A percentile compares a stretch with the other conserved stretches of the same genome.
These are phyloP conservation scores for Iselma pallidipennis DNA, from an alignment of 2,888 invertebrate genomes.

Conservation along the genomic window DNA sequence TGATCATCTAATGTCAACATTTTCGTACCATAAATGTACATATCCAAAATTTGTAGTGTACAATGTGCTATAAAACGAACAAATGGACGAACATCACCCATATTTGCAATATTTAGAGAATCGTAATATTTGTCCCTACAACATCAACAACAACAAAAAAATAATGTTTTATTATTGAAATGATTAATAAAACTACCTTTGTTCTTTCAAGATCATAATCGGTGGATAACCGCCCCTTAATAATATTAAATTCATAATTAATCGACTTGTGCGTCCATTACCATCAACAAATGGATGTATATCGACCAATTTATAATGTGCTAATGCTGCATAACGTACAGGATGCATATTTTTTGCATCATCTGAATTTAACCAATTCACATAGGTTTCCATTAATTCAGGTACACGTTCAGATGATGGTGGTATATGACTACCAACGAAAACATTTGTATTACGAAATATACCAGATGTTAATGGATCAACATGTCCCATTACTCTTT, in stretches of 20 bases:
- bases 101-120: slow-evolving; percentile 86
- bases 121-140: slow-evolving; percentile 80
- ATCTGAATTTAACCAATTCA: slow-evolving; percentile 92
- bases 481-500: slow-evolving; percentile 90
- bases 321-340: slow-evolving; percentile 86
- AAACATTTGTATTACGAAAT: slow-evolving; percentile 85
- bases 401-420: slow-evolving; percentile 84
- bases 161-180: not conserved
- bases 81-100: slow-evolving; percentile 94
- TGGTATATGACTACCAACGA: slow-evolving; percentile 93
- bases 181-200: slow-evolving; percentile 54
- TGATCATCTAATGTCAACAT: slow-evolving; percentile 20
- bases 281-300: slow-evolving; percentile 98
- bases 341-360: slow-evolving; percentile 67
- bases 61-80: slow-evolving; percentile 94
- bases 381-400: slow-evolving; percentile 82
- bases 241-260: slow-evolving; percentile 94
- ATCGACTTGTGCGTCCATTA: slow-evolving; percentile 92
- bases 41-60: slow-evolving; percentile 59
- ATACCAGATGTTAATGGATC: slow-evolving; percentile 91
- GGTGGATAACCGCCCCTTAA: slow-evolving; percentile 97
- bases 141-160: slow-evolving; percentile 14
- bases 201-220: slow-evolving; percentile 89
- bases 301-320: slow-evolving; percentile 95
- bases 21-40: slow-evolving; percentile 45